Evolutionary conservation across 2,113 vertebrate genomes (phyloP).

Genomic region (Callospermophilus lateralis): DNA sequence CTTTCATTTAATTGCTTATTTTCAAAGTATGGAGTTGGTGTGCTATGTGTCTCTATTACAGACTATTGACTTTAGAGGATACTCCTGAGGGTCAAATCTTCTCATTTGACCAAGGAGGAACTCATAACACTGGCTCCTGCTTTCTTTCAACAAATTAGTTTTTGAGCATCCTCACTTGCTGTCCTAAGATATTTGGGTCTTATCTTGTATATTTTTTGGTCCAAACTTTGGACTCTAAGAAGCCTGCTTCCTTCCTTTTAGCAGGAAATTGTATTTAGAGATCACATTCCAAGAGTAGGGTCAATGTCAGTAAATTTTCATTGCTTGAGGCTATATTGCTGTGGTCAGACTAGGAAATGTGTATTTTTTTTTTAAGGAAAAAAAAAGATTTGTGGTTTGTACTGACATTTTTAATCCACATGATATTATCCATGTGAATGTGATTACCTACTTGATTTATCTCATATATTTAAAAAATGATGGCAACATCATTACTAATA

Average conservation of each 20-base stretch:
- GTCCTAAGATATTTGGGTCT: background rate
- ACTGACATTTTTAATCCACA: background rate
- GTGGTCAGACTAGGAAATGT: background rate
- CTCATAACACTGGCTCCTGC: background rate
- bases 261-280: conserved; percentile 3
- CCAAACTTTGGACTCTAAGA: background rate
- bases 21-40: background rate
- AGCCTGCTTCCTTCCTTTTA: background rate
- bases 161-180: background rate
- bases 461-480: background rate
- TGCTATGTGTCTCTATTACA: background rate
- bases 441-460: background rate
- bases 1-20: background rate
- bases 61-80: background rate
- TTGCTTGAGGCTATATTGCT: background rate
- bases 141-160: background rate
- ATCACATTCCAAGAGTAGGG: background rate
- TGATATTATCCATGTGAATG: conserved; percentile 1
- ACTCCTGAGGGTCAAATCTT: background rate
- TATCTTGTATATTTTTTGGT: background rate
- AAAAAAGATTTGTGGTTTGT: background rate
- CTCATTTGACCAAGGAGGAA: background rate
- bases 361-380: background rate
- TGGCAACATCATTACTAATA: background rate
- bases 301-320: background rate